Evolutionary conservation across 1,140 invertebrate species (phyloP), one percentile per base, ranked within the genome.

Genomic region (Oscheius sp.): DNA sequence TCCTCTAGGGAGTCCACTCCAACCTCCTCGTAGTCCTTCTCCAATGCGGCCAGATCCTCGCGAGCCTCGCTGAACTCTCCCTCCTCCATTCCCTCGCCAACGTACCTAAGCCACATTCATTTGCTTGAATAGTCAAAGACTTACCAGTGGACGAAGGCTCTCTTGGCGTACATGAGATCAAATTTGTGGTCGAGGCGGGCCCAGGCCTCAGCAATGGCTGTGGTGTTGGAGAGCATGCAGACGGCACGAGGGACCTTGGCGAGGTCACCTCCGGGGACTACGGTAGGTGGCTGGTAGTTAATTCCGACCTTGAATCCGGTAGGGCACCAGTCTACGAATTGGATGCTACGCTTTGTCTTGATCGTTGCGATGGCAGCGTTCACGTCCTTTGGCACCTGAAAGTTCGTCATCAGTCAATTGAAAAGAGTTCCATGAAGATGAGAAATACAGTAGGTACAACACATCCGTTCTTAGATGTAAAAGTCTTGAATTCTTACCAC

Each of bases 251-350:
- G 90, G 3, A 92, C 91, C 85, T 92, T 91, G 32, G 92, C 91
- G 77, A 93, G 85, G 85, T 93, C 91, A 52, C 91, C 91, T 20
- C 91, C 91, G 45, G 91, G 91, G 62, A 93, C 91, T 31, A 91
- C 91, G 75, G 91, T 91, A 13, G 91, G 91, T 45, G 91, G 91
- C 84, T 93, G 91, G 85, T 93, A 91, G 88, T 92, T 92, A 70
- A 91, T 87, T 71, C 86, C 83, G 45, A 87, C 86, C 68, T 88
- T 92, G 85, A 92, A 92, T 75, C 91, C 91, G 79, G 92, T 93
- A 52, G 91, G 92, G 86, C 91, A 93, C 91, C 92, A 92, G 86
- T 93, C 92, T 26, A 93, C 92, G 85, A 82, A 82, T 52, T 82
- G 82, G 55, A 82, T 79, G 3, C 78, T 71, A 32, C 82, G 73